phyloP scores from a whole-genome alignment of 2,113 vertebrate genomes.

The Rutilus rutilus region DNA sequence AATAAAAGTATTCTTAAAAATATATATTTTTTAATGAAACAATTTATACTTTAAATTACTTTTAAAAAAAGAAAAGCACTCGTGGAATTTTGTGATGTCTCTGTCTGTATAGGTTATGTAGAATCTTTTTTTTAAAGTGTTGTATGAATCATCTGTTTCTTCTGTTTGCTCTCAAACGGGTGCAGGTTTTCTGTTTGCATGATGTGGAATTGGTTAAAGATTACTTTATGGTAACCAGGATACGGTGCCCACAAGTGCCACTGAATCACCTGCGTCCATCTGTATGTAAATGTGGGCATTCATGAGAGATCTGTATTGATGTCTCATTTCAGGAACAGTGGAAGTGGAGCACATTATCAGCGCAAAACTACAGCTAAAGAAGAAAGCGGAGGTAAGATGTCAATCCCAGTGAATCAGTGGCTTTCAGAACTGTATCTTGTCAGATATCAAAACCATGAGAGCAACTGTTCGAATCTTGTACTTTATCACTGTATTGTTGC shows the following conservation, averaged over 20 bases:
- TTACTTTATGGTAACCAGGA: not conserved
- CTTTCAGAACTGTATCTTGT: not conserved
- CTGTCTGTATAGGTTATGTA: not conserved
- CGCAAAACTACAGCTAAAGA: slow-evolving; percentile 75
- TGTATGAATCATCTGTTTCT: not conserved
- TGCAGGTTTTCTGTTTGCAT: slow-evolving; percentile 26
- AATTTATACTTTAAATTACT: no score
- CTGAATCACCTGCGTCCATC: not conserved
- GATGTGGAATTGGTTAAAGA: slow-evolving; percentile 12
- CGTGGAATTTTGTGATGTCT: not conserved
- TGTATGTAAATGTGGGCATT: not conserved
- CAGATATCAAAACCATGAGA: not conserved
- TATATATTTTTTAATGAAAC: no score
- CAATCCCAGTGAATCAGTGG: not conserved
- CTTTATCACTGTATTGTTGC: not conserved
- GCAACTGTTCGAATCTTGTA: not conserved
- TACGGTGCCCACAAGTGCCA: not conserved
- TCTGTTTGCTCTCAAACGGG: not conserved
- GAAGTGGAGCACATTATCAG: slow-evolving; percentile 73
- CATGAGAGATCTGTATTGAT: not conserved
- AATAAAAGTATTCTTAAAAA: not conserved
- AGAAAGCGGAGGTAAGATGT: slow-evolving; percentile 72
- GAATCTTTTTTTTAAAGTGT: not conserved
- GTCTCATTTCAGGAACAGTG: slow-evolving; percentile 69
- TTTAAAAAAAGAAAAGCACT: no score